phyloP scores from a whole-genome alignment of 2,888 invertebrate genomes.

The Archips xylosteana region DNA sequence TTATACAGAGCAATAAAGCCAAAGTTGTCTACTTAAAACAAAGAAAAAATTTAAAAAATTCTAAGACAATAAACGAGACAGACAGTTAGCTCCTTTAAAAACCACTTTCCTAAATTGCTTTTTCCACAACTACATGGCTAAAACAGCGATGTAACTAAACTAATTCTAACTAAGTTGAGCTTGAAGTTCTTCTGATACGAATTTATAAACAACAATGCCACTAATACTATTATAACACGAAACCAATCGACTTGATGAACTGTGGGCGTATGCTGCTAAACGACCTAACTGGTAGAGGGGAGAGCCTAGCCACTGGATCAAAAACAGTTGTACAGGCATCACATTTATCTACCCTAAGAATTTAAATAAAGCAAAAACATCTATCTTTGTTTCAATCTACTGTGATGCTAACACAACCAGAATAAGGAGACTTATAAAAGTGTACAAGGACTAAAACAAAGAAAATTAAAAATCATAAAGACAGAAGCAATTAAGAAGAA shows the following conservation, averaged over 20 bases:
- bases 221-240: conserved; percentile 40
- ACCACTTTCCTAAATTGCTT: background rate
- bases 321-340: background rate
- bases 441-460: too few relatives aligned
- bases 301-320: conserved; percentile 11
- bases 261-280: conserved; percentile 41
- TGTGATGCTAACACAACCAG: too few relatives aligned
- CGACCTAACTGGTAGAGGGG: conserved; percentile 16
- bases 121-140: background rate
- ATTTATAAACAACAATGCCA: conserved; percentile 32
- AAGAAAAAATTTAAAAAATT: background rate
- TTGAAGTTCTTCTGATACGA: conserved; percentile 2
- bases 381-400: too few relatives aligned
- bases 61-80: background rate
- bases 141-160: background rate
- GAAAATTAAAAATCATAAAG: too few relatives aligned
- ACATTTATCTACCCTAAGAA: too few relatives aligned
- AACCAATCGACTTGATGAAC: conserved; percentile 42
- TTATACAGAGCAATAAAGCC: background rate
- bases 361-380: too few relatives aligned
- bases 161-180: background rate
- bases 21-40: background rate
- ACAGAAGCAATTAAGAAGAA: too few relatives aligned
- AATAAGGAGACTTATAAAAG: too few relatives aligned
- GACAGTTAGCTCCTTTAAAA: too few relatives aligned